These are phyloP conservation scores for Chloroceryle inda DNA, from an alignment of 2,797 vertebrate species.

Conservation along the genomic window DNA sequence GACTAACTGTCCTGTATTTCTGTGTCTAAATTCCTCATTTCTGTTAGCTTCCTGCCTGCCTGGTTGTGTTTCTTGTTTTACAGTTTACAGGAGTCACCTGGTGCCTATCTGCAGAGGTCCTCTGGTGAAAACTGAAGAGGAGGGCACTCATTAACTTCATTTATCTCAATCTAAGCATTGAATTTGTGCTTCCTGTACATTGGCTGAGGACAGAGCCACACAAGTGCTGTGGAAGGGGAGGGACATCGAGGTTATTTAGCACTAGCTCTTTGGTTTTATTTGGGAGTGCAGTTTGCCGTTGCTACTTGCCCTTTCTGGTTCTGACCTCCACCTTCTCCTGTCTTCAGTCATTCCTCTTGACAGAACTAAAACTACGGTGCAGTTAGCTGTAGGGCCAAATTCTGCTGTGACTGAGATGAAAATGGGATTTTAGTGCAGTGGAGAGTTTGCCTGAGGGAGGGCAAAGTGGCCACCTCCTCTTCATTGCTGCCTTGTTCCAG, in stretches of 20 bases:
- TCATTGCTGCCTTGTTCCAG: accelerated
- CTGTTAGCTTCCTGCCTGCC: not conserved
- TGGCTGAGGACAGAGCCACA: not conserved
- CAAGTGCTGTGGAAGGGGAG: not conserved
- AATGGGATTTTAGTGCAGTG: not conserved
- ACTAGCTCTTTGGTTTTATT: not conserved
- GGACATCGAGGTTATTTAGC: not conserved
- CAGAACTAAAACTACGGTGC: not conserved
- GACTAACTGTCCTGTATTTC: too few species aligned
- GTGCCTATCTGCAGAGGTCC: accelerated
- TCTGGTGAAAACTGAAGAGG: not conserved
- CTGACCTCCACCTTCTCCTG: not conserved
- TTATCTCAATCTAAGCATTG: not conserved
- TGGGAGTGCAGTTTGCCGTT: too few species aligned
- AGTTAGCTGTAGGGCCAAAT: not conserved
- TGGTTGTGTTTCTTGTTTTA: not conserved
- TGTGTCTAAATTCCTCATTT: not conserved
- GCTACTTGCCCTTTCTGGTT: not conserved
- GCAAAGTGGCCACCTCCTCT: accelerated
- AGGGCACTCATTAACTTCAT: too few species aligned
- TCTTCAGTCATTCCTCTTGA: not conserved
- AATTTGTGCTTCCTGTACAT: not conserved
- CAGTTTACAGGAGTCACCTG: accelerated
- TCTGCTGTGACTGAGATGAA: not conserved
- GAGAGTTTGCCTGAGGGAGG: not conserved